These are phyloP conservation scores for Acleris sparsana DNA, from an alignment of 2,888 invertebrate species.

Conservation along the genomic window DNA sequence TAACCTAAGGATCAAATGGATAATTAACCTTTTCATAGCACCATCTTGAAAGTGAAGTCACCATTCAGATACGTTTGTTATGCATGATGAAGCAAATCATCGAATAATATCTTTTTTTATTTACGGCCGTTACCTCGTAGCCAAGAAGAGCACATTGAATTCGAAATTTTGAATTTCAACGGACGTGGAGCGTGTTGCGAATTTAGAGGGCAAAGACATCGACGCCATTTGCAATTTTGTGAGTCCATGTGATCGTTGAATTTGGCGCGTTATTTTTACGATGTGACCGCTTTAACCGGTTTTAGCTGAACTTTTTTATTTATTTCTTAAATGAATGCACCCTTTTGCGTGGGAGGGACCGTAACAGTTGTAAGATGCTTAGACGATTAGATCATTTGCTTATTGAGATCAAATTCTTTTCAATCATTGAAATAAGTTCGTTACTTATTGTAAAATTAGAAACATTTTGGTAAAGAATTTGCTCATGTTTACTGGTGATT, in stretches of 20 bases:
- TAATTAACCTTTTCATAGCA: slow-evolving; percentile 3
- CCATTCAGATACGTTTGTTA: slow-evolving; percentile 8
- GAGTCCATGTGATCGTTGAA: slow-evolving; percentile 26
- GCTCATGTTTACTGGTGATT: not conserved
- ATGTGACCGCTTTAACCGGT: slow-evolving; percentile 16
- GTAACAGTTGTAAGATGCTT: slow-evolving; percentile 26
- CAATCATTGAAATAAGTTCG: not conserved
- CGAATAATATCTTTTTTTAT: not conserved
- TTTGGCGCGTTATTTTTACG: slow-evolving; percentile 24
- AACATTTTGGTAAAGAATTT: not conserved
- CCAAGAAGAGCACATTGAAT: slow-evolving; percentile 66
- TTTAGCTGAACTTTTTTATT: slow-evolving; percentile 2
- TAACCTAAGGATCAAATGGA: slow-evolving; percentile 7
- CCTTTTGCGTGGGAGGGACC: slow-evolving; percentile 31
- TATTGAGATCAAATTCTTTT: slow-evolving; percentile 16
- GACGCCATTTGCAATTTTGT: slow-evolving; percentile 41
- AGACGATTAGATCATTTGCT: slow-evolving; percentile 24
- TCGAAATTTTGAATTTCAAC: slow-evolving; percentile 67
- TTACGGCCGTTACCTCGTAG: slow-evolving; percentile 55
- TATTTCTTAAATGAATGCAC: slow-evolving; percentile 16
- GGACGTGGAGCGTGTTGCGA: slow-evolving; percentile 51
- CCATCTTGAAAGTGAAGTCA: slow-evolving; percentile 22
- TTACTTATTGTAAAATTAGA: not conserved
- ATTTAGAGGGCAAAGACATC: slow-evolving; percentile 58
- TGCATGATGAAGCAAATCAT: not conserved